Base-by-base conservation (phyloP, 2,113 vertebrate species). In the Halcyon senegalensis region DNA sequence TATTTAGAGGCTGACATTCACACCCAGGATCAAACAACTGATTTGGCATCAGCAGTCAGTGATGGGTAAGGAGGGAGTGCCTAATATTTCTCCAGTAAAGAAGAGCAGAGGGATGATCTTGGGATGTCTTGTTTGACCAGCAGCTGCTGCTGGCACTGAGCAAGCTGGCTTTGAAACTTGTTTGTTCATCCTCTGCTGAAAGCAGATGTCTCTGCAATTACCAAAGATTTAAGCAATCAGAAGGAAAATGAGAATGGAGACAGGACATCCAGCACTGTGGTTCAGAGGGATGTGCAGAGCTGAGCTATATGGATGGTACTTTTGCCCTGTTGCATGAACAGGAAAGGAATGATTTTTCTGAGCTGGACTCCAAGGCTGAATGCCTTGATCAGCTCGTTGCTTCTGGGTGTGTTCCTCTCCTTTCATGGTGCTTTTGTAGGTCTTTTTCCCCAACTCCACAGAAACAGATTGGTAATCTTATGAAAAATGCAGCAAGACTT, bases 131-230 rank as follows among this genome's bases (percentile, higher is more conserved):
- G 19, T 89, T 69, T 74, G 95, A 74, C 72, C 93, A 86, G 80
- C 94, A 95, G 93, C 79, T 88, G 72, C 72, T 94, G 82, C 79
- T 90, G 95, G 89, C 88, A 95, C 50, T 41, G 23, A 2, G 14
- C 68, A 76, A 21, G 19, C 37, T 73, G 83, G 83, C 59, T 67
- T 43, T 53, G 86, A 82, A 83, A 63, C 18, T 25, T 67, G 75
- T 41, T 79, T 86, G 63, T 12, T 90, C 72, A 77, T 60, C 53
- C 66, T 93, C 73, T 56, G 84, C 81, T 92, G 74, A 51, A 87
- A 96, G 84, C 84, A 94, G 81, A 85, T 93, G 84, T 58, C 74
- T 50, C 74, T 62, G 62, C 81, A 82, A 89, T 94, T 94, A 96
- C 18, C 39, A 58, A 53, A 25, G 41, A 85, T 84, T 73, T 41